These are phyloP conservation scores for Branchellion lobata DNA, from an alignment of 2,888 invertebrate species.

Conservation along the genomic window DNA sequence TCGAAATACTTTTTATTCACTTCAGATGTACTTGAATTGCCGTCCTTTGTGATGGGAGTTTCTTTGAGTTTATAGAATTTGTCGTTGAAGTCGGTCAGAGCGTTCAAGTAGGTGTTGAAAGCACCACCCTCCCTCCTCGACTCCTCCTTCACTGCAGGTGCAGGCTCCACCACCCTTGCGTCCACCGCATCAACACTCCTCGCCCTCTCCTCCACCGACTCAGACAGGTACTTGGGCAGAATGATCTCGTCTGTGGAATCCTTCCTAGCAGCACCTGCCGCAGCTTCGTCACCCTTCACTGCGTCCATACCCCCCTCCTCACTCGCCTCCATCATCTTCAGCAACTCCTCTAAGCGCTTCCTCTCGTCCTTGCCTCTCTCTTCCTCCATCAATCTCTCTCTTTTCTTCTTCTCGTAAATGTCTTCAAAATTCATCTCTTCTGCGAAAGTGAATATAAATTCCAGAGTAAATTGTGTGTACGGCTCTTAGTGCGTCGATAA, in stretches of 20 bases:
- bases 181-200: neutral
- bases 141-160: neutral
- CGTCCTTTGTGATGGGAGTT: neutral
- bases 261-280: neutral
- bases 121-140: neutral
- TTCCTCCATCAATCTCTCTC: conserved; percentile 40
- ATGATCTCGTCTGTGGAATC: neutral
- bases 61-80: neutral
- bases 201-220: neutral
- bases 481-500: no score
- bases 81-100: conserved; percentile 6
- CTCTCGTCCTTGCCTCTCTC: conserved; percentile 29
- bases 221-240: neutral
- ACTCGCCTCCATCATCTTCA: conserved; percentile 23
- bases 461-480: no score
- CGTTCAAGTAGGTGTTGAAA: neutral
- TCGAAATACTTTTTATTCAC: neutral
- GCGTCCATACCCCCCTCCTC: no score
- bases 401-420: conserved; percentile 40
- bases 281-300: neutral
- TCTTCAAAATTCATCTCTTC: conserved; percentile 1
- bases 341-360: conserved; percentile 39
- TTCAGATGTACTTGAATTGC: no score
- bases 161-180: neutral
- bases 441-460: no score